phyloP scores from a whole-genome alignment of 2,113 vertebrate species.

The Corythaeola cristata region DNA sequence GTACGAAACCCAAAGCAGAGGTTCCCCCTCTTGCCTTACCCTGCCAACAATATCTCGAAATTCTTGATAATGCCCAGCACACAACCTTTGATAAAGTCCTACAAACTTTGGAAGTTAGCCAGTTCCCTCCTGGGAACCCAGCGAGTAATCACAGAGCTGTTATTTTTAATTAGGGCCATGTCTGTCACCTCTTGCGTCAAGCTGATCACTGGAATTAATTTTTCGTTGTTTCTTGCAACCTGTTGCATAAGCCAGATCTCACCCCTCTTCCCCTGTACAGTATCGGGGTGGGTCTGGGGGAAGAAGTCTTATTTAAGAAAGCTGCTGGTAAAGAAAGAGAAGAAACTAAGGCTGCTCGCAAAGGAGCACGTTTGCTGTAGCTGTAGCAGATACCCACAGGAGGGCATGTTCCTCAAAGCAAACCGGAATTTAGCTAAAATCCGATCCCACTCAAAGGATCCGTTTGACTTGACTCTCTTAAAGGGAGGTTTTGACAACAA shows the following conservation, averaged over 20 bases:
- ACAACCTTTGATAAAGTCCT: not conserved
- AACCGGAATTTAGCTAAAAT: not conserved
- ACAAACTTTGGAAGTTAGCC: not conserved
- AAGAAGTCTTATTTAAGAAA: not conserved
- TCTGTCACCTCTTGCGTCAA: not conserved
- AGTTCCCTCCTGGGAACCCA: not conserved
- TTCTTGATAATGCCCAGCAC: not conserved
- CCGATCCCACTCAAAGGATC: not conserved
- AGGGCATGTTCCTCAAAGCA: slow-evolving; percentile 50
- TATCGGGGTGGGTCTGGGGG: accelerated
- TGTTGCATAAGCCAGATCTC: not conserved
- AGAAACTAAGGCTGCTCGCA: accelerated
- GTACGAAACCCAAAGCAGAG: not conserved
- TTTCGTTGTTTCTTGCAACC: not conserved
- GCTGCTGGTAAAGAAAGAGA: not conserved
- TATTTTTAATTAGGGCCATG: not conserved
- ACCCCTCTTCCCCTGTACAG: accelerated
- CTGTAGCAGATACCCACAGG: slow-evolving; percentile 41
- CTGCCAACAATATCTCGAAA: not conserved
- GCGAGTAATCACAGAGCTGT: not conserved
- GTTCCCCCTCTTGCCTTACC: not conserved
- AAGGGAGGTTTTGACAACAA: not conserved
- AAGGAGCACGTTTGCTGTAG: not conserved
- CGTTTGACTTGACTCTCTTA: not conserved
- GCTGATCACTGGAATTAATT: not conserved